Percentiles rank a stretch among this genome's conserved stretches.
Conservation (phyloP, 2,113 vertebrate genomes). For the Pangasianodon gigas region DNA sequence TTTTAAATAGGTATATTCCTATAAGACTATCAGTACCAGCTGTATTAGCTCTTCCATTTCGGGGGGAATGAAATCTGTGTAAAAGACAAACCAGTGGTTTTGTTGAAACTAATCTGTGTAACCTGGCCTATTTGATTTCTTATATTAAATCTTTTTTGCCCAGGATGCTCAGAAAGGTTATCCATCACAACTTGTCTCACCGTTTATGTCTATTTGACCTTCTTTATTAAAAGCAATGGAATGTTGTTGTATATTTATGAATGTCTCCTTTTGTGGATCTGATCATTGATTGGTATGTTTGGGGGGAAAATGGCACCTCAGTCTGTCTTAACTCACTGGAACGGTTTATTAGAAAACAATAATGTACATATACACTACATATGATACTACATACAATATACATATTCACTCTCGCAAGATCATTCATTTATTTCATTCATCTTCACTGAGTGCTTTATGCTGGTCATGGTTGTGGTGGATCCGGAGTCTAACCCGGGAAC, state of each 20-base stretch:
- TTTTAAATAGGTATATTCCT: constrained; percentile 8
- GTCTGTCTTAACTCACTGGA: not conserved
- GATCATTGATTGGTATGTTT: not conserved
- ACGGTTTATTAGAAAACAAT: not conserved
- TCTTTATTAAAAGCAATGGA: constrained; percentile 24
- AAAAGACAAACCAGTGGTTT: not conserved
- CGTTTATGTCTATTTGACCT: not conserved
- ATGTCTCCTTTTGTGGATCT: not conserved
- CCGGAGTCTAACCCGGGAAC: not conserved
- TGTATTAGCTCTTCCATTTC: constrained; percentile 9
- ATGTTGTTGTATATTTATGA: constrained; percentile 19
- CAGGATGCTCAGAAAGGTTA: not conserved
- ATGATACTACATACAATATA: too few species aligned
- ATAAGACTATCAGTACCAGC: constrained; percentile 21
- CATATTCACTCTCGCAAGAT: not conserved
- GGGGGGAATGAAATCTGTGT: not conserved
- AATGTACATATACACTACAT: not conserved
- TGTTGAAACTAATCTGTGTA: constrained; percentile 8
- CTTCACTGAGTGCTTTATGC: not conserved
- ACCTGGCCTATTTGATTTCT: constrained; percentile 1
- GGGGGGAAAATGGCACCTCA: not conserved
- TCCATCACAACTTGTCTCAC: not conserved
- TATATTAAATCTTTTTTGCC: constrained; percentile 17
- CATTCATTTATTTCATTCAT: not conserved
- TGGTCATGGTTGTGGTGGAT: not conserved